These are phyloP conservation scores for Mesoclemmys tuberculata DNA, from an alignment of 2,113 vertebrate species.

Conservation along the genomic window DNA sequence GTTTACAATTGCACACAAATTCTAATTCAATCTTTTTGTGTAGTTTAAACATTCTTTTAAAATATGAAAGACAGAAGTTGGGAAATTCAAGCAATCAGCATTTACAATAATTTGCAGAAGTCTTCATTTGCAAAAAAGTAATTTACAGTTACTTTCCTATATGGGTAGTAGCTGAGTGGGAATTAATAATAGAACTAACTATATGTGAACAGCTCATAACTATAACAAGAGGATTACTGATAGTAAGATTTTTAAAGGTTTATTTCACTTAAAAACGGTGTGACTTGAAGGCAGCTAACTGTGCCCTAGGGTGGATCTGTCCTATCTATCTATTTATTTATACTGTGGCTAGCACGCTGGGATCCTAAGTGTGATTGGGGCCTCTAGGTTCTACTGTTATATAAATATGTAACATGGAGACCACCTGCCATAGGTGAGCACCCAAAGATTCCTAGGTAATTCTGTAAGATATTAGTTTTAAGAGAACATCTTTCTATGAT, in stretches of 20 bases:
- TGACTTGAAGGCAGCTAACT: background rate
- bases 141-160: background rate
- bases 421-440: background rate
- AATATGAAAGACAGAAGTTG: slow-evolving; percentile 19
- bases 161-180: slow-evolving; percentile 13
- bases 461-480: background rate
- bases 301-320: background rate
- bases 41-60: background rate
- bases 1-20: background rate
- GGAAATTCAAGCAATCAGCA: slow-evolving; percentile 24
- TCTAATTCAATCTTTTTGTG: background rate
- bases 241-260: background rate
- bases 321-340: background rate
- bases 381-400: background rate
- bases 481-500: background rate
- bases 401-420: slow-evolving; percentile 15
- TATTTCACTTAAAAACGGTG: slow-evolving; percentile 11
- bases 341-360: background rate
- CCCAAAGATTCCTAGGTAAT: background rate
- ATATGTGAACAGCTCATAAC: background rate
- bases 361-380: background rate
- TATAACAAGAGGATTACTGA: background rate
- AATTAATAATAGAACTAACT: background rate
- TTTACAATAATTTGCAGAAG: background rate
- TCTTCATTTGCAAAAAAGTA: background rate